Evolutionary conservation across 1,140 invertebrate genomes (phyloP).

Genomic region (Thereuonema tuberculata): DNA sequence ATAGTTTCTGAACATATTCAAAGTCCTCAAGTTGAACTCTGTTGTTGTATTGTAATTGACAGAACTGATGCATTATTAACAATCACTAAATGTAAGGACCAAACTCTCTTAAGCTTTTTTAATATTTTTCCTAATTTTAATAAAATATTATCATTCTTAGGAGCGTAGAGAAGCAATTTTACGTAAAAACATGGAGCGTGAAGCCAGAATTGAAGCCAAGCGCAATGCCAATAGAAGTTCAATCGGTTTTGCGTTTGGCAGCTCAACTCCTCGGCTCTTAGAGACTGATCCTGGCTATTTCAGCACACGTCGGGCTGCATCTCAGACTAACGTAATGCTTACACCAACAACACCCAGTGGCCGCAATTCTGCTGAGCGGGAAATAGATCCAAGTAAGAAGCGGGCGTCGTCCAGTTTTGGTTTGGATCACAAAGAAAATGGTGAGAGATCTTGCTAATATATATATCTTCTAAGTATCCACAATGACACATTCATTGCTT

Average conservation of each 20-base stretch:
- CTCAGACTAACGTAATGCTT: conserved; percentile 5
- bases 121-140: no score
- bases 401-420: background rate
- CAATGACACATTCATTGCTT: no score
- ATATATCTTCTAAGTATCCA: no score
- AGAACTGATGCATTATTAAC: no score
- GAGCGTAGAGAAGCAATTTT: conserved; percentile 69
- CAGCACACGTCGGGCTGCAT: background rate
- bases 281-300: conserved; percentile 41
- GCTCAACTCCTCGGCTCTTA: conserved; percentile 69
- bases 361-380: background rate
- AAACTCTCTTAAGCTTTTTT: no score
- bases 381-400: background rate
- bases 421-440: background rate
- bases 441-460: no score
- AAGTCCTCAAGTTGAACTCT: no score
- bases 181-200: conserved; percentile 64
- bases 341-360: background rate
- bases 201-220: conserved; percentile 61
- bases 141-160: no score
- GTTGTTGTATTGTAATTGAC: no score
- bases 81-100: no score
- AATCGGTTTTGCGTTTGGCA: conserved; percentile 70
- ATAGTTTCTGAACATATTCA: no score
- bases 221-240: conserved; percentile 50